Conservation (phyloP, 2,797 vertebrate species). For the Melanotaenia maccullochi region DNA sequence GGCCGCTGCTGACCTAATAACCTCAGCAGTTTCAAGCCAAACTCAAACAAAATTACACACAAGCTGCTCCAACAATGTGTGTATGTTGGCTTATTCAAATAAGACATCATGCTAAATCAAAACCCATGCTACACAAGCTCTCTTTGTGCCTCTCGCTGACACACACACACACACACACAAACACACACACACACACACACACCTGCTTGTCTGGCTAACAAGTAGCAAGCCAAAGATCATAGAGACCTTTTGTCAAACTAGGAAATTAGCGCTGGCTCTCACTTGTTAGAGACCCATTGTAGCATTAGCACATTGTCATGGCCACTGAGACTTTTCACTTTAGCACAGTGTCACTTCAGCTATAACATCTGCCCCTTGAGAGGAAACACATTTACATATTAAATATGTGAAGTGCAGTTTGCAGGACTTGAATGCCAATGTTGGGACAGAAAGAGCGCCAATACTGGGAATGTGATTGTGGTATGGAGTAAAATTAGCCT, state of each 20-base stretch:
- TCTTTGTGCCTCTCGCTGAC: neutral
- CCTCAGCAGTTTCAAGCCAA: slow-evolving; percentile 10
- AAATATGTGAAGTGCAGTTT: neutral
- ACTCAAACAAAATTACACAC: neutral
- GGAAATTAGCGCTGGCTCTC: slow-evolving; percentile 74
- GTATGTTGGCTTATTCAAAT: neutral
- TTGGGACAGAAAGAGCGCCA: neutral
- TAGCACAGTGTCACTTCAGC: slow-evolving; percentile 53
- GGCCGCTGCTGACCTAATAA: slow-evolving; percentile 32
- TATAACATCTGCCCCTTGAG: slow-evolving; percentile 13
- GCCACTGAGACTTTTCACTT: slow-evolving; percentile 62
- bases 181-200: slow-evolving; percentile 33
- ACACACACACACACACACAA: neutral
- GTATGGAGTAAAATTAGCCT: too few species aligned
- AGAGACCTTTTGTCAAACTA: slow-evolving; percentile 74
- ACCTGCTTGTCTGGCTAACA: slow-evolving; percentile 54
- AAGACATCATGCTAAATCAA: slow-evolving; percentile 3
- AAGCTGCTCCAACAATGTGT: too few species aligned
- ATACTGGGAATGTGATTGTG: too few species aligned
- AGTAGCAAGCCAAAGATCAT: slow-evolving; percentile 63
- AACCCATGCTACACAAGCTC: neutral
- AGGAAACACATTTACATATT: slow-evolving; percentile 11
- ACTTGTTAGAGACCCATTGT: slow-evolving; percentile 74
- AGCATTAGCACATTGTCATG: slow-evolving; percentile 79
- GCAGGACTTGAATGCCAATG: neutral